Percentiles rank a stretch among this genome's conserved stretches.
Conservation (phyloP, 2,888 invertebrate species). For the Oscheius myriophilus region DNA sequence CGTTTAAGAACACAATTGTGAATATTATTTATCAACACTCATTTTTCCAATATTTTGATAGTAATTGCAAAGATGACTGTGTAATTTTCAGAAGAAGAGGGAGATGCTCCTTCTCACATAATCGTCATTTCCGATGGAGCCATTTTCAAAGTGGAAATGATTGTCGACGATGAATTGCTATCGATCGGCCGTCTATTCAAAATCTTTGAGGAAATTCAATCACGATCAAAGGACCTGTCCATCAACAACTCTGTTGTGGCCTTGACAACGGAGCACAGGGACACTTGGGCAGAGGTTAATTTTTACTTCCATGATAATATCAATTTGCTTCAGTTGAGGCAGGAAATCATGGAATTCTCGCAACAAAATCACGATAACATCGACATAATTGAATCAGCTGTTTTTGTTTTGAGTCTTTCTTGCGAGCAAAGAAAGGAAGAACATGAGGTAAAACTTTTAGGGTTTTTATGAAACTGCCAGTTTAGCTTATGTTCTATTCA, state of each 20-base stretch:
- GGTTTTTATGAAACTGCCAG: background rate
- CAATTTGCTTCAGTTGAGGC: slow-evolving; percentile 30
- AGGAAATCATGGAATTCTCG: slow-evolving; percentile 25
- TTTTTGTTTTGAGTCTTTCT: slow-evolving; percentile 10
- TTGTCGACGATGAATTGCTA: background rate
- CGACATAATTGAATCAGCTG: slow-evolving; percentile 27
- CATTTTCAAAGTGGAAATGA: slow-evolving; percentile 4
- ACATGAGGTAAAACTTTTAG: slow-evolving; percentile 26
- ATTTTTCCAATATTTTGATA: too few relatives aligned
- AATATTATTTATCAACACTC: too few relatives aligned
- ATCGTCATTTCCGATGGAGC: slow-evolving; percentile 13
- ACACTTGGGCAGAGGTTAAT: slow-evolving; percentile 37
- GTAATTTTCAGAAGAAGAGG: slow-evolving; percentile 21
- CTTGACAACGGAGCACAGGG: slow-evolving; percentile 36
- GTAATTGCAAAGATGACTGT: too few relatives aligned
- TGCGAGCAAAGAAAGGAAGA: slow-evolving; percentile 33
- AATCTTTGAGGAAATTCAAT: background rate
- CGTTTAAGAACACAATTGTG: too few relatives aligned
- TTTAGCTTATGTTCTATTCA: slow-evolving; percentile 43
- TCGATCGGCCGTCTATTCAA: background rate
- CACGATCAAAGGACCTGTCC: slow-evolving; percentile 2
- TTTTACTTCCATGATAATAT: background rate
- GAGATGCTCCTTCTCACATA: slow-evolving; percentile 9
- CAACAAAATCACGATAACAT: slow-evolving; percentile 20
- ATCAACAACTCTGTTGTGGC: slow-evolving; percentile 29